Percentiles rank a stretch among this genome's conserved stretches.
phyloP scores from a whole-genome alignment of 1,140 invertebrate genomes.

The Dreissena rostriformis region DNA sequence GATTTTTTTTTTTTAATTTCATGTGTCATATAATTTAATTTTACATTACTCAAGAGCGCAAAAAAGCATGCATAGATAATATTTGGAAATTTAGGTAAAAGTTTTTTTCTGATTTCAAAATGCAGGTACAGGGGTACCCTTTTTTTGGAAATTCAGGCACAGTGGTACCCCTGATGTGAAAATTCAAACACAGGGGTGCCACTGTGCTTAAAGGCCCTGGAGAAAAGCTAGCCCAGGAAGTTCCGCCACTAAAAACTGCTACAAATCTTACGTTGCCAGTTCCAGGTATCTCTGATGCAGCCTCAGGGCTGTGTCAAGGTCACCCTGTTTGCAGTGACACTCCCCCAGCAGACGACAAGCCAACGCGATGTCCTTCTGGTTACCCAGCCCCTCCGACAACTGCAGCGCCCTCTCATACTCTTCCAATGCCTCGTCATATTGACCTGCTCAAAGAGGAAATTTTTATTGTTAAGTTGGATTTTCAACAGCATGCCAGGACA shows the following conservation, averaged over 20 bases:
- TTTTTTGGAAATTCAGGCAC: background rate
- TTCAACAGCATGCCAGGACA: too few relatives aligned
- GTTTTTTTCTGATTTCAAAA: too few relatives aligned
- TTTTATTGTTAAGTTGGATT: too few relatives aligned
- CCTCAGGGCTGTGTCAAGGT: conserved; percentile 89
- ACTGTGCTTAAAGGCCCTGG: background rate
- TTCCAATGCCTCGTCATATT: conserved; percentile 88
- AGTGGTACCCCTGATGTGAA: background rate
- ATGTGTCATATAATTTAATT: too few relatives aligned
- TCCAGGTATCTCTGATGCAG: conserved; percentile 91
- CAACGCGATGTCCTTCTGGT: conserved; percentile 88
- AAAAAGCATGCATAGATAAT: too few relatives aligned
- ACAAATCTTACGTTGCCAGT: conserved; percentile 79
- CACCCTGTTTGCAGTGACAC: conserved; percentile 88
- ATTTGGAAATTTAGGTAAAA: too few relatives aligned
- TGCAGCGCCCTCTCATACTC: conserved; percentile 88
- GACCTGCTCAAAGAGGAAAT: conserved; percentile 76
- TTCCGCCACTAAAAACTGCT: background rate
- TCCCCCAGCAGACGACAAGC: conserved; percentile 95
- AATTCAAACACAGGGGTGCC: background rate
- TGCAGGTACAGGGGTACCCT: too few relatives aligned
- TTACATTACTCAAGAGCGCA: too few relatives aligned
- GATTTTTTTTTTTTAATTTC: too few relatives aligned
- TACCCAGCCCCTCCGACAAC: conserved; percentile 85
- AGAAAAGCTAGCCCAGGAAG: background rate